Percentiles rank a stretch among this genome's conserved stretches.
Conservation (phyloP, 2,888 invertebrate genomes). For the Tinea semifulvella region DNA sequence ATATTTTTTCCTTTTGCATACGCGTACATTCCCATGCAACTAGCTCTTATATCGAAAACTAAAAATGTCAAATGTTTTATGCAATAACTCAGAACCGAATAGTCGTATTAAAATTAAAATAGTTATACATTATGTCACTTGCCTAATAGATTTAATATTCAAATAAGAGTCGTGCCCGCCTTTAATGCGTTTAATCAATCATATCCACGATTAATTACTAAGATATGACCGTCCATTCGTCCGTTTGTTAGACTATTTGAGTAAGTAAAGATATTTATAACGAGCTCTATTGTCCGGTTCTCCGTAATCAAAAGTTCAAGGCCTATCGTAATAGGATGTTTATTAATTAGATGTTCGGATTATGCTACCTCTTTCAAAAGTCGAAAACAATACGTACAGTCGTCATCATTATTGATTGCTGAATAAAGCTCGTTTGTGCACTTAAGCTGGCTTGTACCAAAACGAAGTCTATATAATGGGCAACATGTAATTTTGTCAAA, state of each 20-base stretch:
- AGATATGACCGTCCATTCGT: conserved; percentile 51
- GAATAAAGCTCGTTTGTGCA: no score
- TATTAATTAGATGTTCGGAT: conserved; percentile 58
- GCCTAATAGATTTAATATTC: conserved; percentile 59
- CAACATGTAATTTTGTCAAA: no score
- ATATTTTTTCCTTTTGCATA: no score
- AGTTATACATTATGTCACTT: conserved; percentile 60
- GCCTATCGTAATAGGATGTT: conserved; percentile 43
- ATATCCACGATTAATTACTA: conserved; percentile 63
- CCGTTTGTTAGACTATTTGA: conserved; percentile 34
- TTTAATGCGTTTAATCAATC: conserved; percentile 66
- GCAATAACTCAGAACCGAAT: conserved; percentile 40
- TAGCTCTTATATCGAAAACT: no score
- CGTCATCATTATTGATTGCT: no score
- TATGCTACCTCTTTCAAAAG: conserved; percentile 28
- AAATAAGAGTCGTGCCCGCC: conserved; percentile 59
- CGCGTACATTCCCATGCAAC: no score
- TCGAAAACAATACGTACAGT: conserved; percentile 5
- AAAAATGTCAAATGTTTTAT: conserved; percentile 46
- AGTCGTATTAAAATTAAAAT: conserved; percentile 47
- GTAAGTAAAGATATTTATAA: conserved; percentile 46
- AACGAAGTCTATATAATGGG: no score
- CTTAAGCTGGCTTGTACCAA: not conserved
- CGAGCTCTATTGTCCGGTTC: conserved; percentile 56
- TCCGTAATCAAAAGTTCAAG: conserved; percentile 59